Conservation (phyloP, 2,797 vertebrate genomes). For the Fistularia tabacaria region DNA sequence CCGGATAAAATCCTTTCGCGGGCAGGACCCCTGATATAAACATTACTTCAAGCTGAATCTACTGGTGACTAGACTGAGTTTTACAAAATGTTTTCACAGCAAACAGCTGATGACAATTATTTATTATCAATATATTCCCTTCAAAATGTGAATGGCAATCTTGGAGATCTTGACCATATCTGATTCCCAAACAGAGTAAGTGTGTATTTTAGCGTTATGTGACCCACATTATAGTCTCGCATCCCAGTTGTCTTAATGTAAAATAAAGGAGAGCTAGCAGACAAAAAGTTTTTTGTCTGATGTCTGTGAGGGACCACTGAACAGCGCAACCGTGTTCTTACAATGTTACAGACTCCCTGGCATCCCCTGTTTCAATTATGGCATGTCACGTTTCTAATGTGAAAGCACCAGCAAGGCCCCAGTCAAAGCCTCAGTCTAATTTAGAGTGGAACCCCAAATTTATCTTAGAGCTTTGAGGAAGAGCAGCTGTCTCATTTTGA, state of each 20-base stretch:
- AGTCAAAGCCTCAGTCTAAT: conserved; percentile 59
- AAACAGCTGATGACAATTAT: conserved; percentile 6
- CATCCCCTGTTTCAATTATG: conserved; percentile 16
- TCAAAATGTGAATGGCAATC: conserved; percentile 24
- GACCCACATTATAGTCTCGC: conserved; percentile 46
- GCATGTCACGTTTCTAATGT: conserved; percentile 20
- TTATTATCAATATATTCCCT: conserved; percentile 5
- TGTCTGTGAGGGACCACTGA: conserved; percentile 12
- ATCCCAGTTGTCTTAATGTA: conserved; percentile 55
- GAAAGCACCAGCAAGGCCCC: conserved; percentile 32
- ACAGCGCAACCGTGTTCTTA: conserved; percentile 32
- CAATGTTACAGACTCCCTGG: conserved; percentile 26
- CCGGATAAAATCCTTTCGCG: too few species aligned
- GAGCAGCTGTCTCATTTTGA: conserved; percentile 56
- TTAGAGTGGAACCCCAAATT: conserved; percentile 53
- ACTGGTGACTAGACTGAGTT: conserved; percentile 5
- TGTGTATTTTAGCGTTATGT: conserved; percentile 50
- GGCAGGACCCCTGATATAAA: too few species aligned
- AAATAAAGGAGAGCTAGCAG: conserved; percentile 33
- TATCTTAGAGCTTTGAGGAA: conserved; percentile 38
- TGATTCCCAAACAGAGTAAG: conserved; percentile 39
- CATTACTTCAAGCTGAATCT: too few species aligned
- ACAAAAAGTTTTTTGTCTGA: conserved; percentile 28
- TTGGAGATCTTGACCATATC: conserved; percentile 19
- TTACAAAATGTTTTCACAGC: background rate